Evolutionary conservation across 1,140 invertebrate species (phyloP), one percentile per base, ranked within the genome.

Genomic region (Anastatus disparis): DNA sequence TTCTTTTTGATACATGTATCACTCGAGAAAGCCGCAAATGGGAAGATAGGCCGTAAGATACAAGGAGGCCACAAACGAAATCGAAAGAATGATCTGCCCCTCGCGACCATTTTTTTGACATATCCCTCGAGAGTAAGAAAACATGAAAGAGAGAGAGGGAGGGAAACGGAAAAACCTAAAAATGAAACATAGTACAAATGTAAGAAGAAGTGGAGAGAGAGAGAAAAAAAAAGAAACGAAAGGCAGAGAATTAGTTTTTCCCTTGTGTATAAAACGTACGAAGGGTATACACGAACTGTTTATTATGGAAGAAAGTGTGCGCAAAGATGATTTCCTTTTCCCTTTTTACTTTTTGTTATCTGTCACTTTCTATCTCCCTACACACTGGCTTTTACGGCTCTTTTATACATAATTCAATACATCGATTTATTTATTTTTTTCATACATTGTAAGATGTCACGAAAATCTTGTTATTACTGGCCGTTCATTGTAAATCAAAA

Each of bases 281-380:
- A 35, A 35, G 40, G 26, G 64, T 46, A 58, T n/a, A n/a, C n/a
- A 67, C 52, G 17, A 67, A 26, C 64, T 67, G 64, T 67, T 67
- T 67, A 67, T 67, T 67, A 67, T 58, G 40, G 31, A 65, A 65
- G n/a, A n/a, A 65, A 65, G 53, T 65, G 48, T 53, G 62, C 48
- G 31, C n/a, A n/a, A n/a, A 55, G 62, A 40, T 65, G 55, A 40
- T 58, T 55, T 55, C 27, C 20, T 27, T 50, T 38, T 50, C 27
- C 15, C 48, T 38, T 65, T 53, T 40, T 15, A 3, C 44, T 35
- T 63, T 24, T 50, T 63, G 24, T 50, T 65, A 22, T 27, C 27
- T 13, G 27, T 63, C 29, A 50, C 29, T 63, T 22, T 63, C 17
- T 31, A 3, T 24, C 46, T 63, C 29, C 24, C 12, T 38, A 8